Evolutionary conservation across 1,140 invertebrate genomes (phyloP), one percentile per base, ranked within the genome.

Genomic region (Sogatella furcifera): DNA sequence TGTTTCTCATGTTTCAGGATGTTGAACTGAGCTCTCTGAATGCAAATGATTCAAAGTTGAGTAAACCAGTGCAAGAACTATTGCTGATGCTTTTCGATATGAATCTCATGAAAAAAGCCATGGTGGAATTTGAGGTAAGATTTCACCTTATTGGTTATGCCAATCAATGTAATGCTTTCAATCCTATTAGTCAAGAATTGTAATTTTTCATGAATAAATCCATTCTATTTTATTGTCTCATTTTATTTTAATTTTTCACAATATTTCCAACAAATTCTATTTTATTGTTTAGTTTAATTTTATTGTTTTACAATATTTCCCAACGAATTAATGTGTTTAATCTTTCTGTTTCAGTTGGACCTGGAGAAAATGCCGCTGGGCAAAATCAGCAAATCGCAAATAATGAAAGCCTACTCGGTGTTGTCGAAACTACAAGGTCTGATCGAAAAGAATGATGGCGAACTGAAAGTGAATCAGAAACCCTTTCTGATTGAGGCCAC

Each of bases 331-430:
- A 28, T 28, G 24, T 28, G 24, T 28, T 28, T 6, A 6, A 28
- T 28, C 24, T 28, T 62, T 63, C 58, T 38, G 64, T 73, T 71
- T 57, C 66, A 88, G 81, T 81, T 98, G 66, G 95, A 98, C 76
- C 81, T 91, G 65, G 92, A 95, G 55, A 97, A 98, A 76, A 96
- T 98, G 95, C 96, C 96, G 0, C 75, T 98, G 1, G 96, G 95
- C 49, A 98, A 98, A 77, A 71, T 99, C 0, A 97, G 95, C 11
- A 85, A 89, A 68, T 86, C 86, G 62, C 95, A 98, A 76, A 86
- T 99, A 41, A 81, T 90, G 68, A 77, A 83, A 52, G 95, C 94
- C 0, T 98, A 90, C 69, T 74, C 72, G 41, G 84, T 96, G 17
- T 72, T 98, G 1, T 85, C 80, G 1, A 88, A 96, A 67, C 72